Evolutionary conservation across 2,113 vertebrate genomes (phyloP), one percentile per base, ranked within the genome.

Genomic region (Tachuris rubrigastra): DNA sequence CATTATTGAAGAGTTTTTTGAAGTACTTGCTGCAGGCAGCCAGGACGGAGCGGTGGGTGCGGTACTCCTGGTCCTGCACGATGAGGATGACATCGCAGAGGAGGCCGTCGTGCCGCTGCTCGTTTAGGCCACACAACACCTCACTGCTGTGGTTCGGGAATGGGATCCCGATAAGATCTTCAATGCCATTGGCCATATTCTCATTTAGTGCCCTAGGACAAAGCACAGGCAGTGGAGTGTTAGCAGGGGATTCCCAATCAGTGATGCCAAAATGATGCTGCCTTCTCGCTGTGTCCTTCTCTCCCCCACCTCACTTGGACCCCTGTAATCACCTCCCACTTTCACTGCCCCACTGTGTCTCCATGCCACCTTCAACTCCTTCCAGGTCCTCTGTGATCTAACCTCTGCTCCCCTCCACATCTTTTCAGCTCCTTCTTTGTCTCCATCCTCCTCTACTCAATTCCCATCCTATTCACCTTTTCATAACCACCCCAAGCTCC

Each of bases 61-160:
- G 12, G 41, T 42, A 42, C 41, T 42, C 41, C 41, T 42, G 41
- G 41, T 14, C 41, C 41, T 42, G 41, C 4, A 99, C 99, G 42
- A 99, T 98, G 92, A 99, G 99, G 68, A 99, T 97, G 79, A 99
- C 99, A 21, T 99, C 99, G 3, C 99, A 99, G 77, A 99, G 99
- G 37, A 99, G 98, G 6, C 99, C 99, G 0, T 99, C 98, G 0
- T 99, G 99, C 9, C 99, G 98, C 97, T 99, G 99, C 96, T 99
- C 98, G 0, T 99, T 99, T 25, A 99, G 97, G 56, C 99, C 98
- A 73, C 99, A 99, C 35, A 99, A 97, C 46, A 99, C 98, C 37
- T 99, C 99, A 2, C 98, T 99, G 99, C 99, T 99, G 98, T 99
- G 99, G 97, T 99, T 99, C 1, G 99, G 99, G 98, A 99, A 99